These are phyloP conservation scores for Phengaris alcon DNA, from an alignment of 2,888 invertebrate genomes.

Conservation along the genomic window DNA sequence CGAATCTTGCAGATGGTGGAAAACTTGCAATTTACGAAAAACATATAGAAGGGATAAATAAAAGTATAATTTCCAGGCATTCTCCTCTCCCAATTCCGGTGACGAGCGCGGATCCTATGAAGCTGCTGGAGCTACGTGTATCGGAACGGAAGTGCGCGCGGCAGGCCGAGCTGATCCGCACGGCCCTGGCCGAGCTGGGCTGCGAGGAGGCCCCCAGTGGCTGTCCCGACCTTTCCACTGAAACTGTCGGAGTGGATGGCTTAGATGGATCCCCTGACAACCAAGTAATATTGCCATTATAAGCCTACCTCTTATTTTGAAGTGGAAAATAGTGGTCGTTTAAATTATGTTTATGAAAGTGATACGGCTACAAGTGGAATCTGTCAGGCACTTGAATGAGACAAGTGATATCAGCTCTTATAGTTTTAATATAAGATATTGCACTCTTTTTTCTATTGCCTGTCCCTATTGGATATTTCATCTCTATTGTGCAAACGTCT, in stretches of 20 bases:
- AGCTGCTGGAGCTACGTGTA: slow-evolving; percentile 88
- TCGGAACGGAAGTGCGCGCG: slow-evolving; percentile 90
- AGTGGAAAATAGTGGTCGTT: neutral
- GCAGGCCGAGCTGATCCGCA: slow-evolving; percentile 90
- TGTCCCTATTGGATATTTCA: neutral
- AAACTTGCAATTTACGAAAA: neutral
- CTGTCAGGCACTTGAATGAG: neutral
- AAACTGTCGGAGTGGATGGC: slow-evolving; percentile 82
- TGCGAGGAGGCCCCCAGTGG: slow-evolving; percentile 93
- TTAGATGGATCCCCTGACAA: slow-evolving; percentile 47
- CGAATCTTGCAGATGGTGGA: neutral
- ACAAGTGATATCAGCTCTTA: neutral
- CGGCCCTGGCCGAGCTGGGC: slow-evolving; percentile 91
- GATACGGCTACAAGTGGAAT: neutral
- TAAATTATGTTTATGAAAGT: neutral
- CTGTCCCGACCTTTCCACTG: slow-evolving; percentile 89
- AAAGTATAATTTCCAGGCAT: slow-evolving; percentile 51
- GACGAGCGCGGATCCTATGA: slow-evolving; percentile 80
- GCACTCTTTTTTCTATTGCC: neutral
- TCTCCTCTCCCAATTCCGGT: slow-evolving; percentile 73
- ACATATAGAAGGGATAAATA: neutral
- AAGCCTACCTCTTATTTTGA: neutral
- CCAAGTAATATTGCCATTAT: neutral
- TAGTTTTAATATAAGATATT: neutral
- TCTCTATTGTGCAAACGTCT: neutral